phyloP scores from a whole-genome alignment of 2,113 vertebrate species.

The Sylvia atricapilla region DNA sequence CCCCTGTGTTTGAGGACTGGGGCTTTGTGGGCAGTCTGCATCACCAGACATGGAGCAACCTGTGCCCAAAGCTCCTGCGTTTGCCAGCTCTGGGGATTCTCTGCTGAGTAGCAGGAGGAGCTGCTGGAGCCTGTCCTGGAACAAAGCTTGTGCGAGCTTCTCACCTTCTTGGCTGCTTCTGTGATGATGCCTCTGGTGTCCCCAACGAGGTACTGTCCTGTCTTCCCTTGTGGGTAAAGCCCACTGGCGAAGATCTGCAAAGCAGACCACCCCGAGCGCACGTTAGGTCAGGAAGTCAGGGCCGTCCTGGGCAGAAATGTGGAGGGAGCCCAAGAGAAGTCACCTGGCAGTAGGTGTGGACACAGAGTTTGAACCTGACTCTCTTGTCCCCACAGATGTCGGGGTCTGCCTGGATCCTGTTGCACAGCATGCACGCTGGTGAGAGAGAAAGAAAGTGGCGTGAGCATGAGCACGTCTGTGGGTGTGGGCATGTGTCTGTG shows the following conservation, averaged over 20 bases:
- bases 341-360: not conserved
- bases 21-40: fast-evolving
- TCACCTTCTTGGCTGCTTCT: not conserved
- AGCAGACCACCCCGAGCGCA: too few relatives aligned
- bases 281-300: too few relatives aligned
- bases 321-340: not conserved
- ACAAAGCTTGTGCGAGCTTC: not conserved
- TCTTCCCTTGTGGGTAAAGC: not conserved
- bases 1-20: not conserved
- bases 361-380: not conserved
- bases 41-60: fast-evolving
- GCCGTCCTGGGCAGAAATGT: not conserved
- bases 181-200: not conserved
- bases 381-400: not conserved
- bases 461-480: fast-evolving
- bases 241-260: not conserved
- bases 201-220: fast-evolving
- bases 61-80: fast-evolving
- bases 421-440: not conserved
- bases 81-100: fast-evolving
- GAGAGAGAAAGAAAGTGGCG: not conserved
- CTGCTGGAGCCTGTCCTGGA: fast-evolving
- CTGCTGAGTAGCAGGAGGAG: not conserved
- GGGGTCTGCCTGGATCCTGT: fast-evolving
- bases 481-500: not conserved